phyloP scores from a whole-genome alignment of 2,797 vertebrate species.

The Gymnothorax reevesii region DNA sequence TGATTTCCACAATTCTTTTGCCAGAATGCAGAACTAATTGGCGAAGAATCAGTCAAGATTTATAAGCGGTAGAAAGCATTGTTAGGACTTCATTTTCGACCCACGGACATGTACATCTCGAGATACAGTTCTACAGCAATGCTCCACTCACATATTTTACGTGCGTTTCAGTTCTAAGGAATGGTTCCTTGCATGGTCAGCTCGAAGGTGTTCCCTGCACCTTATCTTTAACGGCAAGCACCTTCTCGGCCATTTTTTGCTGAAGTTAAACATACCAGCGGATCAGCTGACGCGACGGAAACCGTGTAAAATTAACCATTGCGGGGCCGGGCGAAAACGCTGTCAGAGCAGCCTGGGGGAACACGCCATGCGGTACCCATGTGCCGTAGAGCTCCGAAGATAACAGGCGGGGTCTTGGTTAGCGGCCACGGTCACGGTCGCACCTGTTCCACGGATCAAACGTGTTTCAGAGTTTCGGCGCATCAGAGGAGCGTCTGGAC shows the following conservation, averaged over 20 bases:
- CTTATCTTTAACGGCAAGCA: too few relatives aligned
- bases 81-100: too few relatives aligned
- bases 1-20: too few relatives aligned
- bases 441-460: conserved; percentile 12
- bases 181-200: neutral
- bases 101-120: too few relatives aligned
- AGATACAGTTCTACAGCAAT: neutral
- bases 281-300: neutral
- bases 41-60: too few relatives aligned
- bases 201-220: neutral
- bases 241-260: neutral
- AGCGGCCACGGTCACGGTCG: conserved; percentile 9
- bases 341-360: neutral
- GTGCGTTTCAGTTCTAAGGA: neutral
- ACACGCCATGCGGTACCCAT: neutral
- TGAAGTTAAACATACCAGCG: neutral
- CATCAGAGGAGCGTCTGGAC: neutral
- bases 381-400: neutral
- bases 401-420: neutral
- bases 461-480: neutral
- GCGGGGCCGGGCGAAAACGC: neutral
- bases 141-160: neutral
- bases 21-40: too few relatives aligned
- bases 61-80: too few relatives aligned
- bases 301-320: neutral